Evolutionary conservation across 2,888 invertebrate genomes (phyloP).

Genomic region (Prostheceraeus crozeri): DNA sequence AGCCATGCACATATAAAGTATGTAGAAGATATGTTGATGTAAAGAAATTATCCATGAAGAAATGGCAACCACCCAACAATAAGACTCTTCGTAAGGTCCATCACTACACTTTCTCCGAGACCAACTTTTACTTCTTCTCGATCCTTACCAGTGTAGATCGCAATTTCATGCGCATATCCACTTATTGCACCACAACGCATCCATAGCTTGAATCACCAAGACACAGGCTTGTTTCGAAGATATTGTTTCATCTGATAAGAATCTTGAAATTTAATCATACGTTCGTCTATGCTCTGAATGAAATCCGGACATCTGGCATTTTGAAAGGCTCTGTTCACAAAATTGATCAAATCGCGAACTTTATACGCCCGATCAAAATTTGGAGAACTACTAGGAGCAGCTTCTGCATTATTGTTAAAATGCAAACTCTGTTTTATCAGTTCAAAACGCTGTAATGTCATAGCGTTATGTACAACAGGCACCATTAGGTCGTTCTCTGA

Average conservation of each 20-base stretch:
- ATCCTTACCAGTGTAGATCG: too few species aligned
- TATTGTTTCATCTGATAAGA: too few species aligned
- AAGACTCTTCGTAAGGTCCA: background rate
- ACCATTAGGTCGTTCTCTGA: too few species aligned
- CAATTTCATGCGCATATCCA: too few species aligned
- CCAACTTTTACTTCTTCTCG: too few species aligned
- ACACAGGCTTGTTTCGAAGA: too few species aligned
- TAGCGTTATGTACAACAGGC: background rate
- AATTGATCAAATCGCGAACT: background rate
- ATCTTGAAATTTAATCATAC: background rate
- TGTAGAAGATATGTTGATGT: background rate
- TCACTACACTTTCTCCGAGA: too few species aligned
- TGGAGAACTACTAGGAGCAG: background rate
- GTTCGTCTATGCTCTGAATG: background rate
- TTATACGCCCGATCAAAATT: conserved; percentile 6
- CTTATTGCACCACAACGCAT: too few species aligned
- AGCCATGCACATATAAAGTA: background rate
- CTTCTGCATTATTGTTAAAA: conserved; percentile 1
- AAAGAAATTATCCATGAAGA: background rate
- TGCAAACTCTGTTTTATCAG: background rate
- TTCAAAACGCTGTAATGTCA: conserved; percentile 12
- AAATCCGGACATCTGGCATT: background rate
- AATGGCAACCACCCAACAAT: too few species aligned
- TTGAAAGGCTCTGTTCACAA: conserved; percentile 10
- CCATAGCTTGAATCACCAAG: background rate